A percentile compares a stretch with the other conserved stretches of the same genome.
Evolutionary conservation across 2,797 vertebrate species (phyloP).

Genomic region (Melanotaenia maccullochi): DNA sequence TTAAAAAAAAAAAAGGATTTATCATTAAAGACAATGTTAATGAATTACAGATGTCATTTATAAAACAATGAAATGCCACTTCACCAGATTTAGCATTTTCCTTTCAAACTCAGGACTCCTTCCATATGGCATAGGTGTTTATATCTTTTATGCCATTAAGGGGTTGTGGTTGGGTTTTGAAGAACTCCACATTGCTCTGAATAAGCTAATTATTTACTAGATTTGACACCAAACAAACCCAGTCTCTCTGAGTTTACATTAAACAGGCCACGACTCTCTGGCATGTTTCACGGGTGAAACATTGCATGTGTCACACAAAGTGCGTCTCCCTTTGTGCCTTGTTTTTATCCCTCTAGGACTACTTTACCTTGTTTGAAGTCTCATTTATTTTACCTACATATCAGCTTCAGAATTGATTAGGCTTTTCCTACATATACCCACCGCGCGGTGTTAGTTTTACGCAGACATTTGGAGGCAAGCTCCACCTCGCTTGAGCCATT

Average conservation of each 20-base stretch:
- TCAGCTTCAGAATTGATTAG: conserved; percentile 84
- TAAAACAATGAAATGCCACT: conserved; percentile 4
- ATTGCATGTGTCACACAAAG: conserved; percentile 68
- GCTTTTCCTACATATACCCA: conserved; percentile 67
- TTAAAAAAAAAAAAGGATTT: not conserved
- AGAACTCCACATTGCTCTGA: conserved; percentile 66
- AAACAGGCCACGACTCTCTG: conserved; percentile 65
- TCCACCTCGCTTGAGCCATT: conserved; percentile 65
- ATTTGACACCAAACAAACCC: conserved; percentile 77
- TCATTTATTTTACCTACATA: conserved; percentile 83
- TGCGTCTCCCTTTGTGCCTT: conserved; percentile 66
- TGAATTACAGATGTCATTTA: not conserved
- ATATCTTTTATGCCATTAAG: conserved; percentile 53
- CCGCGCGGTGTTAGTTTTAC: conserved; percentile 70
- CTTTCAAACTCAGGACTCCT: conserved; percentile 26
- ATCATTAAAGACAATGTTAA: not conserved
- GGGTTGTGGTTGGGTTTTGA: conserved; percentile 54
- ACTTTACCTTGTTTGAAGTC: conserved; percentile 82
- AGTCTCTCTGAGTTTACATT: conserved; percentile 71
- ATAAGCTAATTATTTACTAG: conserved; percentile 78
- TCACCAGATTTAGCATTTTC: conserved; percentile 8
- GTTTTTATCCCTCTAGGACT: conserved; percentile 75
- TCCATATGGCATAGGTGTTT: conserved; percentile 53
- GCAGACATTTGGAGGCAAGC: conserved; percentile 69
- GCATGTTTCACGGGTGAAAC: conserved; percentile 69